A percentile compares a stretch with the other conserved stretches of the same genome.
These are phyloP conservation scores for Recurvirostra avosetta DNA, from an alignment of 2,113 vertebrate species.

Conservation along the genomic window DNA sequence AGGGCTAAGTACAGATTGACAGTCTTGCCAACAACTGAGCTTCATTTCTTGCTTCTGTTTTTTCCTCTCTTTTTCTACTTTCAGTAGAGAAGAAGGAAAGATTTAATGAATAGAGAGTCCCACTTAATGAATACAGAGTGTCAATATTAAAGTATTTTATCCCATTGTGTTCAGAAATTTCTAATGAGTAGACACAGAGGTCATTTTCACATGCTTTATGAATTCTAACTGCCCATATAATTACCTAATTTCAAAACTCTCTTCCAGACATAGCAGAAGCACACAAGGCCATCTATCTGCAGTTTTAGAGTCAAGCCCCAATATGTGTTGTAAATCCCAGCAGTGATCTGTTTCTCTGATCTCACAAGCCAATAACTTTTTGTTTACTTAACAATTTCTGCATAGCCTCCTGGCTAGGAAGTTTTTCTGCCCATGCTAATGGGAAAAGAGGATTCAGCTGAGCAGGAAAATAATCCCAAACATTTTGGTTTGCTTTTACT, in stretches of 20 bases:
- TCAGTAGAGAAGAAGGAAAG: not conserved
- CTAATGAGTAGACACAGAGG: not conserved
- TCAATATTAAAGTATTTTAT: not conserved
- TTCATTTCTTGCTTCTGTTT: not conserved
- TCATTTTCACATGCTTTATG: conserved; percentile 20
- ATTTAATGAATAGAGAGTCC: not conserved
- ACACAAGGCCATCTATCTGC: not conserved
- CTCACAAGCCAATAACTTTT: conserved; percentile 7
- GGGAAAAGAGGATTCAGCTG: not conserved
- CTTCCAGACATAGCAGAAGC: not conserved
- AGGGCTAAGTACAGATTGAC: not conserved
- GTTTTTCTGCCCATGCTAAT: not conserved
- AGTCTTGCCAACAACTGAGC: not conserved
- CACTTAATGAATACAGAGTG: not conserved
- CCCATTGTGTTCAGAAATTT: not conserved
- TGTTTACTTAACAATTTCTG: not conserved
- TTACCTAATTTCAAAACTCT: conserved; percentile 12
- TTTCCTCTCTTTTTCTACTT: not conserved
- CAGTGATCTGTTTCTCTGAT: not conserved
- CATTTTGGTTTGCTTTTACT: not conserved
- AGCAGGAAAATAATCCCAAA: not conserved
- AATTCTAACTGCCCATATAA: conserved; percentile 7
- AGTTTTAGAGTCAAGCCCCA: not conserved
- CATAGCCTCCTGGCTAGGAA: not conserved
- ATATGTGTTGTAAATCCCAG: not conserved